Conservation (phyloP, 2,888 invertebrate species). For the Thymelicus lineola region DNA sequence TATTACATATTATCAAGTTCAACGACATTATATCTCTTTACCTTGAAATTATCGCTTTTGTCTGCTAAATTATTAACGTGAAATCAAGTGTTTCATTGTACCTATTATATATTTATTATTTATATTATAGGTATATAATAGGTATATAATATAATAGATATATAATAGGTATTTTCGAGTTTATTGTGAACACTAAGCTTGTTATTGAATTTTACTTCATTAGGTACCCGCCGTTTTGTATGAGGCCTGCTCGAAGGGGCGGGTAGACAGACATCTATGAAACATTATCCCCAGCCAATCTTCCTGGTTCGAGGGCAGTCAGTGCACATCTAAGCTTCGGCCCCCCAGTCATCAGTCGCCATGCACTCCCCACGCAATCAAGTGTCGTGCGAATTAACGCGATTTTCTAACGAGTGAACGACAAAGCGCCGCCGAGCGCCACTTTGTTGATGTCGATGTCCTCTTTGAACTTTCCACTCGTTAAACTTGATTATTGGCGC, state of each 20-base stretch:
- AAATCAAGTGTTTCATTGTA: conserved; percentile 17
- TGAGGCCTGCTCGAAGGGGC: background rate
- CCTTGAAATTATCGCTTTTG: conserved; percentile 73
- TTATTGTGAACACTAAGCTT: background rate
- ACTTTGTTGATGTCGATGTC: conserved; percentile 62
- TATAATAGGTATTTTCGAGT: conserved; percentile 1
- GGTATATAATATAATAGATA: conserved; percentile 2
- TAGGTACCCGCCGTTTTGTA: background rate
- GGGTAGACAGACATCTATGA: conserved; percentile 13
- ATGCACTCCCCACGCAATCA: conserved; percentile 54
- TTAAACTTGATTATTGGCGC: conserved; percentile 79
- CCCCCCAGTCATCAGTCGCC: no score
- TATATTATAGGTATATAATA: no score
- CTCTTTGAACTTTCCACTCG: conserved; percentile 79
- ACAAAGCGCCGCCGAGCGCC: conserved; percentile 62
- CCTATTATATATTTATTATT: no score
- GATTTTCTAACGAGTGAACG: conserved; percentile 70
- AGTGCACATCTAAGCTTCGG: conserved; percentile 34
- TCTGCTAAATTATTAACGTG: conserved; percentile 58
- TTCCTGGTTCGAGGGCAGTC: conserved; percentile 62
- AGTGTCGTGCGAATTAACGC: conserved; percentile 63
- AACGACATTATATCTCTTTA: conserved; percentile 73
- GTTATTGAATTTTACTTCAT: background rate
- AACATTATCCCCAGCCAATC: conserved; percentile 46
- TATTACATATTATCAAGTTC: conserved; percentile 74